Evolutionary conservation across 1,140 invertebrate genomes (phyloP), one percentile per base, ranked within the genome.

Genomic region (Dreissena rostriformis): DNA sequence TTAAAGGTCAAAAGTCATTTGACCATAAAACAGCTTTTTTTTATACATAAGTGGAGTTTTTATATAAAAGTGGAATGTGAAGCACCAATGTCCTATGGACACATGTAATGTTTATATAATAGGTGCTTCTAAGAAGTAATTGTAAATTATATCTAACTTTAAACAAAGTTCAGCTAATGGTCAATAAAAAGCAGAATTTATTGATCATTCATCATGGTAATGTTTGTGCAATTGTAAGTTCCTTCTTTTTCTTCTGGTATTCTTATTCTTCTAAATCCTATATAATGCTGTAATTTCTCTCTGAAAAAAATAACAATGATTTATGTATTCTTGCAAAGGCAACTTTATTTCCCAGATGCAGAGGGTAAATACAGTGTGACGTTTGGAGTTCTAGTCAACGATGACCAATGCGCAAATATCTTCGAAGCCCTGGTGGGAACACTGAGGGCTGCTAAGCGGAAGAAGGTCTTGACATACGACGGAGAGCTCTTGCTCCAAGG

Each of bases 341-440:
- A 65, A 71, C 26, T 66, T 7, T 83, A 10, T 86, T 78, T 85
- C 86, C 71, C 77, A 92, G 91, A 76, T 87, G 65, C 71, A 29
- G 84, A 90, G 86, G 89, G 89, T 4, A 78, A 86, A 28, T 68
- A 65, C 67, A 70, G 71, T 26, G 90, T 91, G 17, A 90, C 76
- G 5, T 92, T 92, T 89, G 91, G 91, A 22, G 83, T 78, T 29
- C 57, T 92, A 15, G 92, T 92, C 74, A 84, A 81, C 28, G 91
- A 92, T 82, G 91, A 92, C 12, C 66, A 77, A 67, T 91, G 90
- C 89, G 90, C 91, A 29, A 92, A 92, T 73, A 84, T 91, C n/a
- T 92, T 92, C 87, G 91, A 92, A 77, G 91, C 91, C n/a, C 73
- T 92, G 2, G 91, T 91, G 39, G 91, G 91, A 39, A 92, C 91